Evolutionary conservation across 92 coral and sea anemone species (phyloP).

Genomic region (Anthopleura xanthogrammica): DNA sequence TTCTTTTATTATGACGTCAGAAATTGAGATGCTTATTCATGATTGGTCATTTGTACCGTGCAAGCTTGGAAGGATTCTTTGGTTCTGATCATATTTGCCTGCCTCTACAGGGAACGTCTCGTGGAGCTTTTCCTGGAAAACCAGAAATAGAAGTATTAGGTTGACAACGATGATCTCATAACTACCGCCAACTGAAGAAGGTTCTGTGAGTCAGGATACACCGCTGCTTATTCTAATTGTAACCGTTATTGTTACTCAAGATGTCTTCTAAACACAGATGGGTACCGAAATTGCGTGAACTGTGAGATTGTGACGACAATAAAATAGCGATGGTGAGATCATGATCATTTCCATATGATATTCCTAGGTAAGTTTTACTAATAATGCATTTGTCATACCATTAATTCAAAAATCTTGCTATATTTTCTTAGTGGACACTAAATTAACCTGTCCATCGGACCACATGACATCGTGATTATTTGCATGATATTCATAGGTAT

Average conservation of each 20-base stretch:
- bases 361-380: no score
- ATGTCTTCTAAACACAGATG: no score
- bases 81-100: background rate
- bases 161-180: no score
- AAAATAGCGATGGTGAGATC: no score
- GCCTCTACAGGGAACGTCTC: constrained; percentile 16
- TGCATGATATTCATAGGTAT: background rate
- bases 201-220: no score
- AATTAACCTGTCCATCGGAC: constrained; percentile 76
- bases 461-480: constrained; percentile 35
- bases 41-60: background rate
- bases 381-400: constrained; percentile 30
- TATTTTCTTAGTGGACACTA: constrained; percentile 56
- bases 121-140: constrained; percentile 9
- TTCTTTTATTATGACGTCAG: no score
- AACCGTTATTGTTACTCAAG: no score
- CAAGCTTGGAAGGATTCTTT: constrained; percentile 3
- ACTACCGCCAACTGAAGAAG: no score
- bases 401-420: constrained; percentile 50
- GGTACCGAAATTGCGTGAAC: no score
- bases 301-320: no score
- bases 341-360: no score
- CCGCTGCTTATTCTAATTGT: no score
- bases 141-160: background rate
- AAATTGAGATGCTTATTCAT: background rate